These are phyloP conservation scores for Epinotia ramella DNA, from an alignment of 2,888 invertebrate species.

Conservation along the genomic window DNA sequence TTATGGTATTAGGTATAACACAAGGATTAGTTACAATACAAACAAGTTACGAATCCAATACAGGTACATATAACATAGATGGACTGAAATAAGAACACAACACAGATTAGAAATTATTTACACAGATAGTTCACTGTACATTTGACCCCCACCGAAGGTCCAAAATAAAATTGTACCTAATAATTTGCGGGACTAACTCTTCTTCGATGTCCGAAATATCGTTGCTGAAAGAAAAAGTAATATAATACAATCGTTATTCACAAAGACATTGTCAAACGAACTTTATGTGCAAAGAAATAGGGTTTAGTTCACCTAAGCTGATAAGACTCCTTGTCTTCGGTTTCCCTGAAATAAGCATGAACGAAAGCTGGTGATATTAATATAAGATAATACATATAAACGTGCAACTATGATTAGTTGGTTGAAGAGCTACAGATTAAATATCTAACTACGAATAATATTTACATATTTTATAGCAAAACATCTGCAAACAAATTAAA, in stretches of 20 bases:
- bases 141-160: constrained; percentile 40
- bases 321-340: constrained; percentile 64
- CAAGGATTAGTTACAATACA: constrained; percentile 18
- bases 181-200: constrained; percentile 66
- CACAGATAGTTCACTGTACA: constrained; percentile 28
- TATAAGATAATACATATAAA: constrained; percentile 27
- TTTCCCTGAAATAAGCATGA: constrained; percentile 69
- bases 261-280: constrained; percentile 44
- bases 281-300: constrained; percentile 50
- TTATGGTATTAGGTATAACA: not conserved
- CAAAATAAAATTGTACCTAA: constrained; percentile 75
- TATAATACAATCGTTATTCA: constrained; percentile 62
- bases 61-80: not conserved
- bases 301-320: constrained; percentile 73
- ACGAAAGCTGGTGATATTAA: constrained; percentile 47
- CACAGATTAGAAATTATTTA: constrained; percentile 31
- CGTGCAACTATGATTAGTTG: constrained; percentile 33
- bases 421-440: not conserved
- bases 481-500: not conserved
- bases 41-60: not conserved
- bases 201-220: constrained; percentile 68
- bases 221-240: constrained; percentile 78
- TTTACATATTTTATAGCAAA: constrained; percentile 4
- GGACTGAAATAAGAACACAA: constrained; percentile 28
- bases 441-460: not conserved